These are phyloP conservation scores for Urocyon cinereoargenteus DNA, from an alignment of 2,797 vertebrate species.

Conservation along the genomic window DNA sequence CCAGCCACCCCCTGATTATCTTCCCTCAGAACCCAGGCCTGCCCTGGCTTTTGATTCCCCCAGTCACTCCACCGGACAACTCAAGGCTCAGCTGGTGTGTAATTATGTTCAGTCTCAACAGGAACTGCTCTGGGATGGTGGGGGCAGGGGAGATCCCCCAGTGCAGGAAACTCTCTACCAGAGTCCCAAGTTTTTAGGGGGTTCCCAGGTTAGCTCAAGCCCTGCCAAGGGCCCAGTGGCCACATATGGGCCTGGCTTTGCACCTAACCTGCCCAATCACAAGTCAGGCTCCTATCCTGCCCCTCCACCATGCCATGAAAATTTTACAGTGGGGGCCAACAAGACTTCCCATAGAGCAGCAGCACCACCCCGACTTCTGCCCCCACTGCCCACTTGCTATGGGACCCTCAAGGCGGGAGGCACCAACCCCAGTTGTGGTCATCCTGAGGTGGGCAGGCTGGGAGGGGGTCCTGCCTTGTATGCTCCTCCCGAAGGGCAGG, in stretches of 20 bases:
- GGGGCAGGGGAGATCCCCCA: constrained; percentile 87
- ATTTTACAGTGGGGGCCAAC: constrained; percentile 57
- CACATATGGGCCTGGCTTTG: constrained; percentile 68
- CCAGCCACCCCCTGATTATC: constrained; percentile 69
- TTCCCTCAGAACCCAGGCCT: constrained; percentile 83
- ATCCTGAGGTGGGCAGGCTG: constrained; percentile 86
- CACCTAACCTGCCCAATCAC: constrained; percentile 83
- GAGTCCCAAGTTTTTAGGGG: constrained; percentile 87
- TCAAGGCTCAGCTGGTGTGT: constrained; percentile 97
- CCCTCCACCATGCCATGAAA: constrained; percentile 84
- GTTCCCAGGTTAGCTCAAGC: constrained; percentile 89
- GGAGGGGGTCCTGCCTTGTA: constrained; percentile 89
- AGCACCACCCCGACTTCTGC: constrained; percentile 77
- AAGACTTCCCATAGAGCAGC: constrained; percentile 66
- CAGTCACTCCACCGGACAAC: constrained; percentile 92
- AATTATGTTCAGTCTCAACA: constrained; percentile 98
- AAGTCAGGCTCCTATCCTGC: constrained; percentile 87
- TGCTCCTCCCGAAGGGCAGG: constrained; percentile 90
- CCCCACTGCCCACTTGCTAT: constrained; percentile 86
- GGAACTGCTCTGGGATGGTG: constrained; percentile 95
- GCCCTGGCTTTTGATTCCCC: constrained; percentile 86
- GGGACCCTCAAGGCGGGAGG: constrained; percentile 77
- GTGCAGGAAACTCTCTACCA: constrained; percentile 89
- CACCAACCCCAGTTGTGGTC: constrained; percentile 91
- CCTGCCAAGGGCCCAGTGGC: constrained; percentile 84